phyloP scores from a whole-genome alignment of 1,140 invertebrate genomes.

The Coptotermes formosanus region DNA sequence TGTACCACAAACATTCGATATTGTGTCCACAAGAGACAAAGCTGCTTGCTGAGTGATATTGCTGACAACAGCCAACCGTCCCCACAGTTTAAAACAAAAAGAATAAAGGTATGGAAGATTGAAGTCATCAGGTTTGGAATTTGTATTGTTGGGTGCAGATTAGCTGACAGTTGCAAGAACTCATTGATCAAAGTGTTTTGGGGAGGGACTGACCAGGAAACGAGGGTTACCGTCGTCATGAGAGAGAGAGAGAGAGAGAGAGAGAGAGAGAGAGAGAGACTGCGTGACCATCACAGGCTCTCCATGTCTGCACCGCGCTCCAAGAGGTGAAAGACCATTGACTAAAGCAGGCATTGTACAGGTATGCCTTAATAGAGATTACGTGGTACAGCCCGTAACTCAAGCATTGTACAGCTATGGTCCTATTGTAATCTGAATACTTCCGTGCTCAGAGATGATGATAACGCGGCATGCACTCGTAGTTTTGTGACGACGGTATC shows the following conservation, averaged over 20 bases:
- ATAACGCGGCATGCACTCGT: too few relatives aligned
- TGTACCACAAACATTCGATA: too few relatives aligned
- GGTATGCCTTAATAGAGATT: background rate
- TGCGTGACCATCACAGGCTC: background rate
- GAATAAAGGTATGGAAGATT: background rate
- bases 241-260: background rate
- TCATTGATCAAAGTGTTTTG: background rate
- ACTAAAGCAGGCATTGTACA: background rate
- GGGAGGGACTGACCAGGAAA: background rate
- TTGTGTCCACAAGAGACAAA: too few relatives aligned
- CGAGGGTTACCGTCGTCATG: background rate
- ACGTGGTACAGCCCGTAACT: background rate
- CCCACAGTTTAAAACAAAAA: background rate
- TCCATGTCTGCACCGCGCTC: background rate
- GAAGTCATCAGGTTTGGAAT: background rate
- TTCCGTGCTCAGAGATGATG: too few relatives aligned
- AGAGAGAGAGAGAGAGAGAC: background rate
- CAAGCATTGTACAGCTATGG: background rate
- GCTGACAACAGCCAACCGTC: background rate
- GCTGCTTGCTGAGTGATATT: too few relatives aligned
- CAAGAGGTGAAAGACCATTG: background rate
- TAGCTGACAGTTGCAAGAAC: slow-evolving; percentile 15
- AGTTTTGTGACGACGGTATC: too few relatives aligned
- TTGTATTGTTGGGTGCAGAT: background rate
- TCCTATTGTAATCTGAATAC: background rate